These are phyloP conservation scores for Hoplodrina ambigua DNA, from an alignment of 2,888 invertebrate genomes.

Conservation along the genomic window DNA sequence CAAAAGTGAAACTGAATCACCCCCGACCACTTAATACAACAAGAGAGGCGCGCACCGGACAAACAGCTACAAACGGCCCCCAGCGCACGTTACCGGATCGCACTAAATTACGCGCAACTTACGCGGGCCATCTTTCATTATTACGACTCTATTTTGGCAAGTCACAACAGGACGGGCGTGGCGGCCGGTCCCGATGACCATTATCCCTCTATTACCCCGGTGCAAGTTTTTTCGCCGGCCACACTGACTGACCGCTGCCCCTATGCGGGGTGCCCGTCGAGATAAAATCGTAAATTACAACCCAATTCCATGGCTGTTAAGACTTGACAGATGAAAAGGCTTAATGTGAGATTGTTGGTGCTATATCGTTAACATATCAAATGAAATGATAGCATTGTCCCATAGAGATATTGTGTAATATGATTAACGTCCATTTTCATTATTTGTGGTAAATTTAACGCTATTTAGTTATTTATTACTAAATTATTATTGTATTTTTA, in stretches of 20 bases:
- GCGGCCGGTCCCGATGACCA: conserved; percentile 81
- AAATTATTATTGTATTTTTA: conserved; percentile 9
- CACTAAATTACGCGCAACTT: conserved; percentile 86
- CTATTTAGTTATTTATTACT: conserved; percentile 51
- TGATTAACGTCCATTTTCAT: conserved; percentile 79
- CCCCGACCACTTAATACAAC: conserved; percentile 76
- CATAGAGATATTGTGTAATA: conserved; percentile 77
- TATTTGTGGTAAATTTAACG: conserved; percentile 70
- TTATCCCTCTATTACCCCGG: conserved; percentile 80
- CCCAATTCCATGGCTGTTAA: conserved; percentile 89
- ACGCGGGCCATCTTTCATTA: conserved; percentile 88
- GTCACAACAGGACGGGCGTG: conserved; percentile 87
- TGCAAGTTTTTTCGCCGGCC: conserved; percentile 83
- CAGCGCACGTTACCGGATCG: conserved; percentile 81
- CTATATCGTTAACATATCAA: conserved; percentile 86
- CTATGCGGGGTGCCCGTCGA: conserved; percentile 85
- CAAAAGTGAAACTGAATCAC: conserved; percentile 86
- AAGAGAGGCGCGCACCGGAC: conserved; percentile 78
- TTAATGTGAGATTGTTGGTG: conserved; percentile 83
- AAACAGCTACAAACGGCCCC: conserved; percentile 77
- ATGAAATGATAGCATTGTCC: conserved; percentile 84
- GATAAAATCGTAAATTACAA: conserved; percentile 91
- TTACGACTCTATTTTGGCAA: conserved; percentile 89
- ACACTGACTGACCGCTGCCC: conserved; percentile 87
- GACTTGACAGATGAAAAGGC: conserved; percentile 90